Conservation (phyloP, 2,888 invertebrate species). For the Leptinotarsa juncta region DNA sequence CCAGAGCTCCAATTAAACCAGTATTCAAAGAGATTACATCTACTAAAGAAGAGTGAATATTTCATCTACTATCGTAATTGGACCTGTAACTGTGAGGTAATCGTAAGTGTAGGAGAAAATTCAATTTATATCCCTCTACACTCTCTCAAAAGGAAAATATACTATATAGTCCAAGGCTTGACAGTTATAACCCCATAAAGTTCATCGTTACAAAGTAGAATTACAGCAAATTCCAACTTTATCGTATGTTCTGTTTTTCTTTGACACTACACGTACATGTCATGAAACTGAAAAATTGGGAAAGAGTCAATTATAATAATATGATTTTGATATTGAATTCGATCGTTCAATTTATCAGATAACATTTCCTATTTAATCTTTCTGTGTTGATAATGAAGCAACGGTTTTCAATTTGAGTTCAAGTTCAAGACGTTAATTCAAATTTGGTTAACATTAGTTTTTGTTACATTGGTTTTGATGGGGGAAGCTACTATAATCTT, state of each 20-base stretch:
- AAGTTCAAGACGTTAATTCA: too few relatives aligned
- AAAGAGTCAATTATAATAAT: not conserved
- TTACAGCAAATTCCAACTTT: constrained; percentile 1
- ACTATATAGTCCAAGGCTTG: not conserved
- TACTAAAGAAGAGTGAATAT: too few relatives aligned
- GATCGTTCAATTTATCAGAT: not conserved
- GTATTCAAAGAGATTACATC: too few relatives aligned
- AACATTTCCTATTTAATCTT: not conserved
- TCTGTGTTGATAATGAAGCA: not conserved
- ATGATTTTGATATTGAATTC: not conserved
- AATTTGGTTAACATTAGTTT: too few relatives aligned
- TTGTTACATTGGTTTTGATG: too few relatives aligned
- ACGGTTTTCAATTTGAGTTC: not conserved
- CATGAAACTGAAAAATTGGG: not conserved
- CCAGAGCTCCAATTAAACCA: too few relatives aligned
- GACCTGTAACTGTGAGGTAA: not conserved
- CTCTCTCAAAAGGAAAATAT: constrained; percentile 17
- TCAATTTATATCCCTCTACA: not conserved
- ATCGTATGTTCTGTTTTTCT: not conserved
- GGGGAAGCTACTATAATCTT: too few relatives aligned
- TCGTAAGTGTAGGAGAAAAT: not conserved
- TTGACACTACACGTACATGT: not conserved
- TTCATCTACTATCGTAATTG: not conserved
- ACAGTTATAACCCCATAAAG: not conserved
- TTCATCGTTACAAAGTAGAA: not conserved